Conservation (phyloP, 2,888 invertebrate species). For the Brachylomia viminalis region DNA sequence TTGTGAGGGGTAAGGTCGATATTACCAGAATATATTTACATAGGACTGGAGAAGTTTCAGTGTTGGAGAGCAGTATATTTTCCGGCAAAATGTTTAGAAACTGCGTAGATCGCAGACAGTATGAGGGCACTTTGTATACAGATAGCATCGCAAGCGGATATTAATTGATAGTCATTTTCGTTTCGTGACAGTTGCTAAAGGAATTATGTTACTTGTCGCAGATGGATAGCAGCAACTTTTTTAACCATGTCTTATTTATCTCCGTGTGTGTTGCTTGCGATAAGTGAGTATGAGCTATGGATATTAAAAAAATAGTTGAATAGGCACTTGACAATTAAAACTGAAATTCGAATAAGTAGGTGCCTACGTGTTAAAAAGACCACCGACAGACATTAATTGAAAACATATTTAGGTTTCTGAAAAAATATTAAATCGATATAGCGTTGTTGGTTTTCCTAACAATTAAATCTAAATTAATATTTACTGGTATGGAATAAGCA, state of each 20-base stretch:
- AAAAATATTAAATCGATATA: not conserved
- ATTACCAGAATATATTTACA: constrained; percentile 45
- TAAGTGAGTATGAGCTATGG: not conserved
- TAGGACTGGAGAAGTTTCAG: constrained; percentile 40
- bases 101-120: not conserved
- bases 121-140: not conserved
- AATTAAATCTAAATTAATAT: not conserved
- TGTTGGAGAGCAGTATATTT: constrained; percentile 22
- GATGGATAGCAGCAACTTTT: not conserved
- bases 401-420: not conserved
- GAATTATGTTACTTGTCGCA: not conserved
- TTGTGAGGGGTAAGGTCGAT: constrained; percentile 2
- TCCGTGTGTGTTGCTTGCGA: not conserved
- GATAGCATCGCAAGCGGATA: not conserved
- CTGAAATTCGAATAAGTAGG: not conserved
- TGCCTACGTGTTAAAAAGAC: not conserved
- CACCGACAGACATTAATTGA: not conserved
- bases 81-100: constrained; percentile 19
- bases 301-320: not conserved
- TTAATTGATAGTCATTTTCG: not conserved
- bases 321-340: not conserved
- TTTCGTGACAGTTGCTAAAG: not conserved
- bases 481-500: not conserved
- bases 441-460: not conserved
- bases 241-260: not conserved